phyloP scores from a whole-genome alignment of 2,113 vertebrate species.

The Datnioides undecimradiatus region DNA sequence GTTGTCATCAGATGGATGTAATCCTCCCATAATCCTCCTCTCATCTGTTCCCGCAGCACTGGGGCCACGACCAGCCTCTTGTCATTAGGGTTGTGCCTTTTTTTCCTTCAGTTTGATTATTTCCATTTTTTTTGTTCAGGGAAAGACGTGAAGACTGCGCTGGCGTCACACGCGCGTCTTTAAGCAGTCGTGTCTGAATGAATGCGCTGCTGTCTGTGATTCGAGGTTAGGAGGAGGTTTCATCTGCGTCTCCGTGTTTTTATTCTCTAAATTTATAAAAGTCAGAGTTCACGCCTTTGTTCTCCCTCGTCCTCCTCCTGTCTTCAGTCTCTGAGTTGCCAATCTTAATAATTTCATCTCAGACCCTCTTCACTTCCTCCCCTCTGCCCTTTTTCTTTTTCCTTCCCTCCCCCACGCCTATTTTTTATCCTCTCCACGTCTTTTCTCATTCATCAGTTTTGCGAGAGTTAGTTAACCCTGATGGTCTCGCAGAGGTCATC shows the following conservation, averaged over 20 bases:
- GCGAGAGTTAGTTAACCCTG: constrained; percentile 32
- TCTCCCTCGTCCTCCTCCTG: background rate
- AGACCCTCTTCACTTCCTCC: background rate
- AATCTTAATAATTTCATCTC: constrained; percentile 24
- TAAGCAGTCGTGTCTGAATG: background rate
- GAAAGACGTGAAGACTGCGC: background rate
- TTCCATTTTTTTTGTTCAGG: background rate
- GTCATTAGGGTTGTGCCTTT: background rate
- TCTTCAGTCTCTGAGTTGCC: background rate
- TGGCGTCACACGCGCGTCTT: background rate
- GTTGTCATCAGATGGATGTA: constrained; percentile 26
- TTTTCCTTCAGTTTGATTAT: background rate
- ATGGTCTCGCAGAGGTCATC: constrained; percentile 29
- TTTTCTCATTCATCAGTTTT: constrained; percentile 32
- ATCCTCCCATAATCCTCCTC: constrained; percentile 10
- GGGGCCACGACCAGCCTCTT: constrained; percentile 24
- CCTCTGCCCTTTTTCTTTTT: too few relatives aligned
- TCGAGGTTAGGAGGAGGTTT: background rate
- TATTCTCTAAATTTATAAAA: background rate
- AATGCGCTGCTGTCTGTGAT: background rate
- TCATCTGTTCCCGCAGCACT: background rate
- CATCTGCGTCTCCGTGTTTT: background rate
- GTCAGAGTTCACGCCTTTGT: background rate
- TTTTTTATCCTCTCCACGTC: constrained; percentile 1
- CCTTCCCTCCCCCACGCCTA: background rate